Evolutionary conservation across 2,888 invertebrate species (phyloP).

Genomic region (Hydriomena furcata): DNA sequence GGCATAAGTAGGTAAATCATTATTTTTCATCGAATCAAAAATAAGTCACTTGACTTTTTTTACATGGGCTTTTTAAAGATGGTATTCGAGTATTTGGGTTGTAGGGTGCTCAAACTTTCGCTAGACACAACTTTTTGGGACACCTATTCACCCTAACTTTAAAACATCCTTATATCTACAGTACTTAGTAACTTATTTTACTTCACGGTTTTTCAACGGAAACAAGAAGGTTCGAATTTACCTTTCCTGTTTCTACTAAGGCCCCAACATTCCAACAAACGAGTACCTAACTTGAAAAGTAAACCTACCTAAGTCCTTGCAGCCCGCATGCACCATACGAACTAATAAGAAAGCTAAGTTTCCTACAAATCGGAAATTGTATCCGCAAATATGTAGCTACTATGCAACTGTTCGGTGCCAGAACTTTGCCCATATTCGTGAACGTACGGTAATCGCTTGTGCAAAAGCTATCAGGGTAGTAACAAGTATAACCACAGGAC

Average conservation of each 20-base stretch:
- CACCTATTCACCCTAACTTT: too few species aligned
- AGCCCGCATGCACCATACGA: conserved; percentile 22
- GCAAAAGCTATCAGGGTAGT: conserved; percentile 7
- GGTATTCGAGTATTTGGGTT: too few species aligned
- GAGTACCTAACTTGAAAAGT: conserved; percentile 13
- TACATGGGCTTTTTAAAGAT: too few species aligned
- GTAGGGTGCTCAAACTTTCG: too few species aligned
- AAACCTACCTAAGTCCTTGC: conserved; percentile 12
- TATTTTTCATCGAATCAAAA: too few species aligned
- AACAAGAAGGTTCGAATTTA: background rate
- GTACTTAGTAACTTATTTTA: too few species aligned
- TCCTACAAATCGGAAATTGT: conserved; percentile 36
- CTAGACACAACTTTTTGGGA: too few species aligned
- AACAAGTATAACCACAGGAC: background rate
- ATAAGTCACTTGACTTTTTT: too few species aligned
- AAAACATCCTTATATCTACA: too few species aligned
- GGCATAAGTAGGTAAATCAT: too few species aligned
- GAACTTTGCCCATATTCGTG: conserved; percentile 39
- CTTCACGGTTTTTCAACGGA: too few species aligned
- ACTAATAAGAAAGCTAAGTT: conserved; percentile 27
- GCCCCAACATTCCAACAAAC: conserved; percentile 1
- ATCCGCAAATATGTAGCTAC: conserved; percentile 30
- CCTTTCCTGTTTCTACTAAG: background rate
- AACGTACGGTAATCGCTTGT: conserved; percentile 26
- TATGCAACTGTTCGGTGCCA: conserved; percentile 28